These are phyloP conservation scores for Microplitis deprimator DNA, from an alignment of 2,888 invertebrate genomes.

Conservation along the genomic window DNA sequence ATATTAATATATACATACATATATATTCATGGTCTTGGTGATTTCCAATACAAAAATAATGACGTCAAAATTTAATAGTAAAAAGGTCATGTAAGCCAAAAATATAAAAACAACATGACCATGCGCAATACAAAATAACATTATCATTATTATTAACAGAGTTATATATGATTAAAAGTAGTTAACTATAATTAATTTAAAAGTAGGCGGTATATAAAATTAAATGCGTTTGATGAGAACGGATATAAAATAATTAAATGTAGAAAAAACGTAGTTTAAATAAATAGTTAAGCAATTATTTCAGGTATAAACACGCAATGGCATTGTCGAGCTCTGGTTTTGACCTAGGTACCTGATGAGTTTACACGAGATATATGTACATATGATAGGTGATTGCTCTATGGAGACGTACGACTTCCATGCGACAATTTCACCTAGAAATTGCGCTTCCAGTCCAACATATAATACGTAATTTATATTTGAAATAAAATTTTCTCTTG, in stretches of 20 bases:
- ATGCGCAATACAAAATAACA: too few species aligned
- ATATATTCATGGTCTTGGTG: too few species aligned
- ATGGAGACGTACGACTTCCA: neutral
- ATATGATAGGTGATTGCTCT: slow-evolving; percentile 1
- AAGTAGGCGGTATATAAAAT: neutral
- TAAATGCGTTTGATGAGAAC: slow-evolving; percentile 20
- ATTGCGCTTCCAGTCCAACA: neutral
- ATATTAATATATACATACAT: too few species aligned
- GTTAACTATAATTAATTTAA: too few species aligned
- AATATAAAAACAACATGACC: too few species aligned
- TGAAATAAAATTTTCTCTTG: neutral
- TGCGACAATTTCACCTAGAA: slow-evolving; percentile 29
- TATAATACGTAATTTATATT: neutral
- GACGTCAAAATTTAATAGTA: too few species aligned
- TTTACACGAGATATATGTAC: slow-evolving; percentile 1
- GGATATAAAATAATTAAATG: slow-evolving; percentile 31
- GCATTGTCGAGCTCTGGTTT: neutral
- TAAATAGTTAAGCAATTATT: slow-evolving; percentile 16
- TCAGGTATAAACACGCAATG: slow-evolving; percentile 28
- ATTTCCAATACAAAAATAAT: too few species aligned
- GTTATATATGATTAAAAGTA: too few species aligned
- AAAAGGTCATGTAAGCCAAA: too few species aligned
- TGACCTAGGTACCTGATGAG: slow-evolving; percentile 22
- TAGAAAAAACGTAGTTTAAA: slow-evolving; percentile 22
- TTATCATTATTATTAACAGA: too few species aligned